Percentiles rank a stretch among this genome's conserved stretches.
Evolutionary conservation across 2,888 invertebrate species (phyloP).

Genomic region (Cheilosia grossa): DNA sequence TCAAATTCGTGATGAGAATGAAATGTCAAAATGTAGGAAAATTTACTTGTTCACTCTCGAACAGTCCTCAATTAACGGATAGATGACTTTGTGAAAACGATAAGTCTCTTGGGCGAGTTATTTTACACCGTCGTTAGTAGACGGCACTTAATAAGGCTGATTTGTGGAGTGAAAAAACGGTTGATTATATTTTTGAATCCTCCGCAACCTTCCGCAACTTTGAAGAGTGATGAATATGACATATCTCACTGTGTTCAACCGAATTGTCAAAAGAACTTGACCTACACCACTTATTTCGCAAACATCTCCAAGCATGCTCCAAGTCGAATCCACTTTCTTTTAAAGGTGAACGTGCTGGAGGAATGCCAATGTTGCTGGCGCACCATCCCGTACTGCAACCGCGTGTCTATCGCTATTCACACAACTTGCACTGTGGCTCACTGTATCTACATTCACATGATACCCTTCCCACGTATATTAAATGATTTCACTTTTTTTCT

Average conservation of each 20-base stretch:
- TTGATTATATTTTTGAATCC: too few relatives aligned
- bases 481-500: slow-evolving; percentile 41
- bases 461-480: slow-evolving; percentile 40
- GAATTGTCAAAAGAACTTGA: slow-evolving; percentile 1
- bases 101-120: too few relatives aligned
- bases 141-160: too few relatives aligned
- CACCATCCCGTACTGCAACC: neutral
- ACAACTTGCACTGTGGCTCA: slow-evolving; percentile 25
- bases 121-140: too few relatives aligned
- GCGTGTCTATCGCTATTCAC: neutral
- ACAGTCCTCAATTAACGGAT: too few relatives aligned
- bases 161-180: too few relatives aligned
- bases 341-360: slow-evolving; percentile 16
- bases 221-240: too few relatives aligned
- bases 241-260: neutral
- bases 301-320: neutral
- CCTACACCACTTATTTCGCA: neutral
- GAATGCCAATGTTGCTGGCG: slow-evolving; percentile 12
- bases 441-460: slow-evolving; percentile 8
- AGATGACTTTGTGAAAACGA: too few relatives aligned
- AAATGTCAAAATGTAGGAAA: too few relatives aligned
- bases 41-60: too few relatives aligned
- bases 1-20: too few relatives aligned
- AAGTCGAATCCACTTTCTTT: slow-evolving; percentile 23
- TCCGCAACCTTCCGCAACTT: too few relatives aligned